Evolutionary conservation across 2,888 invertebrate species (phyloP).

Genomic region (Aspidapion aeneum): DNA sequence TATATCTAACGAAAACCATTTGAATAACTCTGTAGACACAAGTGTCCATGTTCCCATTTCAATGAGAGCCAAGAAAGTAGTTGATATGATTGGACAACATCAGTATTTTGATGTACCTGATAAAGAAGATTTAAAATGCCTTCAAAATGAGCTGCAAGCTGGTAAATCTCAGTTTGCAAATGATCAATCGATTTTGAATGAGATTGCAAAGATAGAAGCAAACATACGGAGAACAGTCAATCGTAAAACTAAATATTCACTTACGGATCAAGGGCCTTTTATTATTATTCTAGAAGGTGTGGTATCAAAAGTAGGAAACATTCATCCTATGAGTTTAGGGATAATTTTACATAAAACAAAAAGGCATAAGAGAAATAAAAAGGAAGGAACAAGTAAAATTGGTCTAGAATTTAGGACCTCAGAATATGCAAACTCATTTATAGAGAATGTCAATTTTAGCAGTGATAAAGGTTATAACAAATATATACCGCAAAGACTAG

Average conservation of each 20-base stretch:
- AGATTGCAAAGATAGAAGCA: background rate
- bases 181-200: background rate
- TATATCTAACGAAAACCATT: too few relatives aligned
- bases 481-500: background rate
- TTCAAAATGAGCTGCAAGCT: background rate
- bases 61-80: too few relatives aligned
- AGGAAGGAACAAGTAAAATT: background rate
- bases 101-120: background rate
- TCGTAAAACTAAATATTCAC: background rate
- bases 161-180: background rate
- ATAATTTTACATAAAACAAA: background rate
- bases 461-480: background rate
- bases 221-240: background rate
- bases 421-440: background rate
- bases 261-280: background rate
- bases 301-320: too few relatives aligned
- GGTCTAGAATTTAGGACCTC: too few relatives aligned
- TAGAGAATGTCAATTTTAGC: background rate
- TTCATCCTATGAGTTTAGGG: background rate
- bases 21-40: too few relatives aligned
- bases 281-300: background rate
- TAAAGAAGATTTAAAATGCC: background rate
- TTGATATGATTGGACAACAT: background rate
- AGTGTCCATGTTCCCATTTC: too few relatives aligned
- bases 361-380: background rate